Conservation (phyloP, 2,113 vertebrate species). For the Potamarius usumacintae region DNA sequence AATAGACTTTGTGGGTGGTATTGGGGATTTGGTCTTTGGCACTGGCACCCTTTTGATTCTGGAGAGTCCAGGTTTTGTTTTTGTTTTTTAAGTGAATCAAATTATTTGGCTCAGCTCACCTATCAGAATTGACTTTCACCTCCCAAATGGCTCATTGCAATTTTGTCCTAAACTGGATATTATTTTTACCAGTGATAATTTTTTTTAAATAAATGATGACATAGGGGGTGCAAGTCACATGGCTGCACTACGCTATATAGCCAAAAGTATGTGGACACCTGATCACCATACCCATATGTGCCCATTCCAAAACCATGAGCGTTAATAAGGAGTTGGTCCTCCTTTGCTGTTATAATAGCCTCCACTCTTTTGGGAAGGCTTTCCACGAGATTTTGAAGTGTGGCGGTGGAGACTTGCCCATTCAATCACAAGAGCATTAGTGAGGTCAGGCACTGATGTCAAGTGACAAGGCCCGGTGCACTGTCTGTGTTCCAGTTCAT, state of each 20-base stretch:
- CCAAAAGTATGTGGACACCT: background rate
- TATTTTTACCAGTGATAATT: background rate
- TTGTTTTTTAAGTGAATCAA: background rate
- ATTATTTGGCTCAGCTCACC: background rate
- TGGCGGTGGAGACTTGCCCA: too few relatives aligned
- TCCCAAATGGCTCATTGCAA: background rate
- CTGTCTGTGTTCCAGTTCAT: too few relatives aligned
- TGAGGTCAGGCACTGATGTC: too few relatives aligned
- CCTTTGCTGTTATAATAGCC: too few relatives aligned
- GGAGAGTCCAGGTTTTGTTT: background rate
- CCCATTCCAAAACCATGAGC: background rate
- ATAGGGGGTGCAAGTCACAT: background rate
- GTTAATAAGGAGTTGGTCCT: too few relatives aligned
- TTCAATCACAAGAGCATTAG: too few relatives aligned
- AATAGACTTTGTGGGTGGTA: background rate
- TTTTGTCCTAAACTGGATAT: background rate
- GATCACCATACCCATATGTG: background rate
- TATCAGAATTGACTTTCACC: background rate
- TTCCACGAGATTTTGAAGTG: too few relatives aligned
- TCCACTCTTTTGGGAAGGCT: too few relatives aligned
- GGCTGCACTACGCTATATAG: background rate
- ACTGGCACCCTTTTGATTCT: background rate
- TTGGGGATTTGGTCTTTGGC: background rate
- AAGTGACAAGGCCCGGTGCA: too few relatives aligned
- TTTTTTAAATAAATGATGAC: background rate